Base-by-base conservation (phyloP, 2,113 vertebrate genomes). In the Eubucco bourcierii region DNA sequence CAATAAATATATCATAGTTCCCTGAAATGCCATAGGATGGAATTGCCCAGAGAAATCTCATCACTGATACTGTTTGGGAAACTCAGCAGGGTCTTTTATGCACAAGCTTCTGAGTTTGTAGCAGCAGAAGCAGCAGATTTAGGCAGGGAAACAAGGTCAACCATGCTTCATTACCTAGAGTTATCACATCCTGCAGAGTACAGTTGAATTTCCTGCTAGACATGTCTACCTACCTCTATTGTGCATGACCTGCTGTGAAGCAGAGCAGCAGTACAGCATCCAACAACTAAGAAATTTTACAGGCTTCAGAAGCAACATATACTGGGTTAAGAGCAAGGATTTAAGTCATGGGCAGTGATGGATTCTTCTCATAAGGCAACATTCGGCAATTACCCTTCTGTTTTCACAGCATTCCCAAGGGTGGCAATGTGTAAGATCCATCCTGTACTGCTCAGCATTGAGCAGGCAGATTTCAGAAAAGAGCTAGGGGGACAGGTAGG, bases 401-500 rank as follows among this genome's bases (percentile, higher is more conserved):
- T 72, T 90, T 72, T 61, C 59, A 2, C 74, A 55, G 52, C 0
- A 1, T 16, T 93, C 64, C 76, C 7, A 3, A 81, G 90, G 44
- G 87, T 28, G 4, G 23, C 13, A 12, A 10, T 13, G 80, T 10
- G 53, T 23, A 78, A 78, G 61, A 64, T 60, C 52, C 37, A 10
- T 21, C 80, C 92, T 74, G 59, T 2, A 4, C 52, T 15, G 67
- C 63, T 73, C 79, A 63, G 56, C 60, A 41, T 53, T 18, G 41
- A 86, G 56, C 33, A 39, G 60, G 23, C 39, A 59, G 68, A 23
- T 75, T 80, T 84, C 34, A 74, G 73, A 87, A 28, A 61, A 6
- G 13, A 14, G 4, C 4, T 11, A 6, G 5, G 29, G 10, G 9
- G 23, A n/a, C 0, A 0, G 4, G 4, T 4, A 41, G 14, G 6